Base-by-base conservation (phyloP, 2,888 invertebrate species). In the Daptonema setosum region DNA sequence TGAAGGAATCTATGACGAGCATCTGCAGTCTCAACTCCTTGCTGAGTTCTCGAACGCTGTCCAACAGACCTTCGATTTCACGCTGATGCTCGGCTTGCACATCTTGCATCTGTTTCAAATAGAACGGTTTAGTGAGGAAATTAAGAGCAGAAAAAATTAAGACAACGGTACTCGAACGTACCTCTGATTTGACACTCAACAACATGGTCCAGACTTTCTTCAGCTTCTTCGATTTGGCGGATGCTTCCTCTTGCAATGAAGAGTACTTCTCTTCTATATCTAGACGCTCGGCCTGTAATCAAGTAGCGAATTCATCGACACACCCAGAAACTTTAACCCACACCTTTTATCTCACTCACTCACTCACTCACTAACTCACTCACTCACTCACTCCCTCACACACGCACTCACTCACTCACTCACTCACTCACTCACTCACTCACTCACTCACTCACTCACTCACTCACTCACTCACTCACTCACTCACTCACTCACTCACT, bases 241-340 rank as follows among this genome's bases (percentile, higher is more conserved):
- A 79, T 61, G 85, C 87, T 72, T 95, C 93, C 65, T 97, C 97
- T 74, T 95, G 91, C 0, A 95, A 76, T 55, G 82, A 83, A 0
- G 87, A 85, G 73, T 93, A 93, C 57, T 87, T 83, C 70, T 91
- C 91, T 71, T 93, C 91, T 28, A 93, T 81, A 69, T 91, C 86
- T 24, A 91, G 77, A 26, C 87, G 79, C 71, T 91, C 91, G 2
- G 87, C 87, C 79, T 80, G 67, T 24, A 68, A 67, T 24, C 22
- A n/a, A n/a, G n/a, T n/a, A n/a, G n/a, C n/a, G 24, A 30, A 28
- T 26, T 25, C 24, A 50, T 29, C 43, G n/a, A n/a, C n/a, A n/a
- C n/a, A n/a, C n/a, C n/a, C n/a, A n/a, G n/a, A n/a, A n/a, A n/a
- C n/a, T n/a, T n/a, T n/a, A n/a, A n/a, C n/a, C n/a, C n/a, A n/a